phyloP scores from a whole-genome alignment of 2,888 invertebrate species.

The Busseola fusca region DNA sequence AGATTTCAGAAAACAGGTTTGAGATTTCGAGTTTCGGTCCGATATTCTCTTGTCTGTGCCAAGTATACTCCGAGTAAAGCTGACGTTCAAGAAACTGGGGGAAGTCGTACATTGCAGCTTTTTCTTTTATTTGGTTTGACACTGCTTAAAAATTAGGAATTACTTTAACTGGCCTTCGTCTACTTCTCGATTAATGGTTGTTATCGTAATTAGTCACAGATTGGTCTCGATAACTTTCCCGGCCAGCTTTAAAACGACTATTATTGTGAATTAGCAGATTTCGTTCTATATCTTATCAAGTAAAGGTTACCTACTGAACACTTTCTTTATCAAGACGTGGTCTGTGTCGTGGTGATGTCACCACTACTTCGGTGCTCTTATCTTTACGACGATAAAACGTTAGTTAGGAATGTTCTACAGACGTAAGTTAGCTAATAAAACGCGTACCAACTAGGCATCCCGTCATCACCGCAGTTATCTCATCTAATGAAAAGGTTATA shows the following conservation, averaged over 20 bases:
- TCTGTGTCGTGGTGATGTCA: conserved; percentile 84
- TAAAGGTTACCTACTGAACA: conserved; percentile 82
- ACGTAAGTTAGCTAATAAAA: conserved; percentile 70
- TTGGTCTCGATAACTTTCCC: conserved; percentile 57
- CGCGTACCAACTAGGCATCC: conserved; percentile 64
- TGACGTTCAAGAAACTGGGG: conserved; percentile 75
- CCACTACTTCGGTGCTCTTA: conserved; percentile 80
- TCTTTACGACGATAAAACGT: conserved; percentile 82
- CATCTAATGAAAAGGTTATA: conserved; percentile 57
- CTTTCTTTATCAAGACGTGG: conserved; percentile 83
- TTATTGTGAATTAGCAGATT: conserved; percentile 73
- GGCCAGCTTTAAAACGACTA: conserved; percentile 50
- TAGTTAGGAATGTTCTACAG: conserved; percentile 79
- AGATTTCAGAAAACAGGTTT: conserved; percentile 84
- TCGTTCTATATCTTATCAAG: conserved; percentile 76
- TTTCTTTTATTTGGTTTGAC: conserved; percentile 66
- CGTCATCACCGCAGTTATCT: conserved; percentile 61
- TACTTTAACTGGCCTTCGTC: conserved; percentile 60
- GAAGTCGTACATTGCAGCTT: conserved; percentile 74
- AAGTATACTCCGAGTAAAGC: conserved; percentile 82
- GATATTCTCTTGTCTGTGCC: conserved; percentile 87
- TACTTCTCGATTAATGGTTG: conserved; percentile 61
- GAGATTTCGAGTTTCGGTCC: conserved; percentile 88
- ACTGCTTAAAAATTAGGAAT: conserved; percentile 66
- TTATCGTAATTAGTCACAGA: conserved; percentile 66